Evolutionary conservation across 37 sponge, comb jelly and placozoan genomes (phyloP).

Genomic region (Spongilla lacustris): DNA sequence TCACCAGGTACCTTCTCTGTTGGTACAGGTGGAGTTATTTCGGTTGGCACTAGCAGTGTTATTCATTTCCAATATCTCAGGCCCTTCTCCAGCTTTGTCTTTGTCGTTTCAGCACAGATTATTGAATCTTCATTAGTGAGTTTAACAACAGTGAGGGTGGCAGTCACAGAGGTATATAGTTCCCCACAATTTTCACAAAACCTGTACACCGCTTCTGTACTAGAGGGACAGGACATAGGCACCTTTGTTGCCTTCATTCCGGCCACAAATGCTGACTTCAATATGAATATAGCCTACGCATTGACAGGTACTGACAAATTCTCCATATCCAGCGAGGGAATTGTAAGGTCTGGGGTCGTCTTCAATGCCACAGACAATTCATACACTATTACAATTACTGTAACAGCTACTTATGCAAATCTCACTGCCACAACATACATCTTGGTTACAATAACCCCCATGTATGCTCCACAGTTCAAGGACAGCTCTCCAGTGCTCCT

Average conservation of each 20-base stretch:
- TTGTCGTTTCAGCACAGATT: slow-evolving; percentile 34
- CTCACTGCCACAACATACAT: neutral
- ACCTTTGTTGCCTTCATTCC: slow-evolving; percentile 25
- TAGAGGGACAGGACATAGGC: slow-evolving; percentile 29
- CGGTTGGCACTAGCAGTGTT: neutral
- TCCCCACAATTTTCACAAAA: slow-evolving; percentile 22
- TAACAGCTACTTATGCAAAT: neutral
- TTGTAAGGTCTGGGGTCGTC: neutral
- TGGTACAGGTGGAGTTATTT: neutral
- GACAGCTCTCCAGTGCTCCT: slow-evolving; percentile 42
- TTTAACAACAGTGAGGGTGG: slow-evolving; percentile 27
- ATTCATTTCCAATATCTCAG: slow-evolving; percentile 48
- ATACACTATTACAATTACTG: neutral
- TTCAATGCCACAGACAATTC: slow-evolving; percentile 29
- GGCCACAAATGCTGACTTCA: slow-evolving; percentile 49
- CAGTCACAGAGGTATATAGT: slow-evolving; percentile 51
- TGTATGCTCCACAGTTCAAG: slow-evolving; percentile 35
- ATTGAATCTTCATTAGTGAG: neutral
- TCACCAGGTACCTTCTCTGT: slow-evolving; percentile 26
- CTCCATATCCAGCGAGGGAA: slow-evolving; percentile 27
- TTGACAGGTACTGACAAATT: neutral
- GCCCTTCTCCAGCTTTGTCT: slow-evolving; percentile 20
- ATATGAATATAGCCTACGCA: neutral
- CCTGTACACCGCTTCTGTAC: neutral
- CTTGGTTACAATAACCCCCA: neutral